These are phyloP conservation scores for Ectobius pallidus DNA, from an alignment of 2,888 invertebrate genomes.

Conservation along the genomic window DNA sequence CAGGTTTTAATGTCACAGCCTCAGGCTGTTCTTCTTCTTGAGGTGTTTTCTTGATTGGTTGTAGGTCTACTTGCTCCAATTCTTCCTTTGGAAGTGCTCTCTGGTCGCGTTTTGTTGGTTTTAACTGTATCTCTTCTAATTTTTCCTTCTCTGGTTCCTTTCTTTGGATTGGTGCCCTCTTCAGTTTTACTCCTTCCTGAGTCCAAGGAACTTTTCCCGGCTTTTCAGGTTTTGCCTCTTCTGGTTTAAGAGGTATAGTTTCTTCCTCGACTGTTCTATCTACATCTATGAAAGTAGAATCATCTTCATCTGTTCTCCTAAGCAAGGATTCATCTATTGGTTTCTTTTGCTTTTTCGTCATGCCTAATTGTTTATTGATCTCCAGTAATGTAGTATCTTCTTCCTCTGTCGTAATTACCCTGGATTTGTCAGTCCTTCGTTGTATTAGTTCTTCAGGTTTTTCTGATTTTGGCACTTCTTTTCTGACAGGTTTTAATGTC, in stretches of 20 bases:
- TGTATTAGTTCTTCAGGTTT: neutral
- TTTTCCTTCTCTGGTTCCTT: constrained; percentile 45
- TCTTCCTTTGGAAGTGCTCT: constrained; percentile 58
- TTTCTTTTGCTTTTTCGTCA: constrained; percentile 46
- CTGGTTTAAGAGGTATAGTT: neutral
- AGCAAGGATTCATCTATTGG: constrained; percentile 53
- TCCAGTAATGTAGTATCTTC: constrained; percentile 48
- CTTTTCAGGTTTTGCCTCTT: constrained; percentile 5
- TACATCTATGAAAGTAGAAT: constrained; percentile 46
- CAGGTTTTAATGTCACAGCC: constrained; percentile 50
- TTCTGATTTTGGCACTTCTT: constrained; percentile 37
- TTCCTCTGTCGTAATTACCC: neutral
- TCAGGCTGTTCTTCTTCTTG: constrained; percentile 49
- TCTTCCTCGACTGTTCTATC: constrained; percentile 41
- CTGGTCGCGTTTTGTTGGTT: constrained; percentile 55
- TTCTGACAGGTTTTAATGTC: constrained; percentile 24
- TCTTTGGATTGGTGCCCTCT: constrained; percentile 51
- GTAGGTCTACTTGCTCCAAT: constrained; percentile 62
- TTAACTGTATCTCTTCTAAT: constrained; percentile 59
- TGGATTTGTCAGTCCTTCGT: neutral
- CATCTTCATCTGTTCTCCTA: constrained; percentile 45
- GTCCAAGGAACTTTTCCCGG: constrained; percentile 44
- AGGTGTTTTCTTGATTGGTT: constrained; percentile 54
- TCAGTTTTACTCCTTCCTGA: constrained; percentile 41
- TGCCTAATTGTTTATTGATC: constrained; percentile 45